Evolutionary conservation across 2,113 vertebrate species (phyloP).

Genomic region (Halcyon malimbica): DNA sequence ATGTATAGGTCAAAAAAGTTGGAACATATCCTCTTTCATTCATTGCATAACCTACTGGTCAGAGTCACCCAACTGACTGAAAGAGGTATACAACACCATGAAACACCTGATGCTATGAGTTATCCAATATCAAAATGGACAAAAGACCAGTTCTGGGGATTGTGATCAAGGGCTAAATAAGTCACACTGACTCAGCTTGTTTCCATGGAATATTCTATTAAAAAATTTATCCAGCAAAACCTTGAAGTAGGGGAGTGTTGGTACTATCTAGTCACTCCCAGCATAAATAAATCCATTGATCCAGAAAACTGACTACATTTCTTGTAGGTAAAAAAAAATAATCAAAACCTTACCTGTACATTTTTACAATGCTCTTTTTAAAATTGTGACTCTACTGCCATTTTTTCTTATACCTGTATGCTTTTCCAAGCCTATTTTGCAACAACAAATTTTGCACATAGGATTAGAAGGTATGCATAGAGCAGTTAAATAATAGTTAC

Average conservation of each 20-base stretch:
- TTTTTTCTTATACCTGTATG: background rate
- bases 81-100: background rate
- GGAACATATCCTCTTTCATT: background rate
- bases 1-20: background rate
- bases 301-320: conserved; percentile 5
- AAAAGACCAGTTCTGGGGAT: background rate
- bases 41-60: background rate
- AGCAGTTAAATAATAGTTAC: background rate
- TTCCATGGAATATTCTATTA: background rate
- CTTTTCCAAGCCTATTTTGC: background rate
- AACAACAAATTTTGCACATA: background rate
- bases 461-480: background rate
- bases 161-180: background rate
- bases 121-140: background rate
- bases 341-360: background rate
- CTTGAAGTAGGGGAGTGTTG: background rate
- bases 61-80: background rate
- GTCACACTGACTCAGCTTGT: background rate
- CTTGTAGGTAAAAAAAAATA: conserved; percentile 3
- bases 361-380: background rate
- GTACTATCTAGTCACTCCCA: background rate
- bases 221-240: background rate
- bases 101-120: background rate
- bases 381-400: background rate
- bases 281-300: conserved; percentile 4